These are phyloP conservation scores for Platichthys flesus DNA, from an alignment of 2,113 vertebrate genomes.

Conservation along the genomic window DNA sequence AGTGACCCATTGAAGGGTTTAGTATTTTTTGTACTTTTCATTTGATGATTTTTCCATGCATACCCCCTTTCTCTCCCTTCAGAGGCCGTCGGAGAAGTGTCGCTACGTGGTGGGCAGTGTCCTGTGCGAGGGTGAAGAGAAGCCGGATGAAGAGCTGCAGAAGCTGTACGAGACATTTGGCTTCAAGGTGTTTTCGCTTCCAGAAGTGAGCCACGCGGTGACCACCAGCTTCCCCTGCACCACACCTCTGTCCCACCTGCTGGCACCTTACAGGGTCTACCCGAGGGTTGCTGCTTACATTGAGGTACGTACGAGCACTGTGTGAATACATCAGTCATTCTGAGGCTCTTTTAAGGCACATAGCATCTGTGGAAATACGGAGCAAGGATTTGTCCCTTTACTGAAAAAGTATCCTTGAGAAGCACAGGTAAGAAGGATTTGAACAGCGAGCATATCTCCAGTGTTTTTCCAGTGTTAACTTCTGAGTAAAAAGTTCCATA, in stretches of 20 bases:
- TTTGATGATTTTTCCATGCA: not conserved
- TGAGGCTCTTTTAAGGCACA: not conserved
- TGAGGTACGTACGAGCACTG: constrained; percentile 87
- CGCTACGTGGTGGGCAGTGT: constrained; percentile 92
- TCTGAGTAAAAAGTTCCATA: no score
- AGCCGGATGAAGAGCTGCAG: constrained; percentile 87
- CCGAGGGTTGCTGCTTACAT: constrained; percentile 89
- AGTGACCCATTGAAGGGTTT: no score
- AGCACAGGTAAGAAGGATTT: not conserved
- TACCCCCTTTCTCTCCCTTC: not conserved
- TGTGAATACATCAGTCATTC: not conserved
- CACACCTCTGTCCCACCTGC: constrained; percentile 87
- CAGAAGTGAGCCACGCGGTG: constrained; percentile 93
- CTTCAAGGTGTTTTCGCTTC: constrained; percentile 93
- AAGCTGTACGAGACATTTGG: constrained; percentile 90
- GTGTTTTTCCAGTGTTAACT: no score
- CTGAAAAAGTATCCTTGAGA: not conserved
- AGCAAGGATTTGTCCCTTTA: not conserved
- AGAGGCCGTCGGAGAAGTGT: constrained; percentile 89
- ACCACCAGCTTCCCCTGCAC: constrained; percentile 90
- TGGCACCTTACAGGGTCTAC: constrained; percentile 89
- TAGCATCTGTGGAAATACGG: not conserved
- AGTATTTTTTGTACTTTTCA: not conserved
- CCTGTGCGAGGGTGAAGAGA: constrained; percentile 89
- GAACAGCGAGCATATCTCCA: not conserved